A percentile compares a stretch with the other conserved stretches of the same genome.
These are phyloP conservation scores for Uropsilus gracilis DNA, from an alignment of 2,113 vertebrate species.

Conservation along the genomic window DNA sequence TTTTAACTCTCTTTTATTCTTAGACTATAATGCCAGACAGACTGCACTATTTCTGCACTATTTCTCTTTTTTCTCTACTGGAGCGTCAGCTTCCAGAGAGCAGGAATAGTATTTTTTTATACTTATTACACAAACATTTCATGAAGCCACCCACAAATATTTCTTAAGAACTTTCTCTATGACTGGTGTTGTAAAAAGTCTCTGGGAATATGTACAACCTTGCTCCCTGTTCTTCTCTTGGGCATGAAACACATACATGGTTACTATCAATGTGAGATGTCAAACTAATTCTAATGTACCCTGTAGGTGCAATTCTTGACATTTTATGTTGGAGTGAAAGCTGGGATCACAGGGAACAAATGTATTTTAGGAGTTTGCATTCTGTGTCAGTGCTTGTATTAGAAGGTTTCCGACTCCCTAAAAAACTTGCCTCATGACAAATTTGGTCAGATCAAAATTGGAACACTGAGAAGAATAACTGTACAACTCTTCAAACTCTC, in stretches of 20 bases:
- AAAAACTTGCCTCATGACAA: not conserved
- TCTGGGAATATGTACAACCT: not conserved
- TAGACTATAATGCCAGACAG: not conserved
- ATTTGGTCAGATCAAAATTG: not conserved
- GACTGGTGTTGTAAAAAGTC: not conserved
- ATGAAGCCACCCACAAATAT: not conserved
- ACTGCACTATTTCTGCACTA: not conserved
- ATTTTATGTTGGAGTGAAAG: not conserved
- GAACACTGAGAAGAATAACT: not conserved
- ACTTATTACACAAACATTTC: not conserved
- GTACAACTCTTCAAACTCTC: not conserved
- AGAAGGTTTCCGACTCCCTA: not conserved
- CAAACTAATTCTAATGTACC: not conserved
- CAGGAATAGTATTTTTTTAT: not conserved
- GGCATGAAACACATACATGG: not conserved
- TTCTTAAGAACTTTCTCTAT: not conserved
- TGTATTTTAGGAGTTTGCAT: not conserved
- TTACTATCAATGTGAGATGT: not conserved
- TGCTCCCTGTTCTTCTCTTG: not conserved
- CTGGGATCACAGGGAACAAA: not conserved
- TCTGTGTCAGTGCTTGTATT: not conserved
- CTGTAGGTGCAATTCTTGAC: not conserved
- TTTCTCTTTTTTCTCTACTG: slow-evolving; percentile 1
- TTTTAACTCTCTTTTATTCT: slow-evolving; percentile 23
- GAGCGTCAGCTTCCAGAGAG: not conserved